Base-by-base conservation (phyloP, 2,888 invertebrate genomes). In the Drosophila vallismaia region DNA sequence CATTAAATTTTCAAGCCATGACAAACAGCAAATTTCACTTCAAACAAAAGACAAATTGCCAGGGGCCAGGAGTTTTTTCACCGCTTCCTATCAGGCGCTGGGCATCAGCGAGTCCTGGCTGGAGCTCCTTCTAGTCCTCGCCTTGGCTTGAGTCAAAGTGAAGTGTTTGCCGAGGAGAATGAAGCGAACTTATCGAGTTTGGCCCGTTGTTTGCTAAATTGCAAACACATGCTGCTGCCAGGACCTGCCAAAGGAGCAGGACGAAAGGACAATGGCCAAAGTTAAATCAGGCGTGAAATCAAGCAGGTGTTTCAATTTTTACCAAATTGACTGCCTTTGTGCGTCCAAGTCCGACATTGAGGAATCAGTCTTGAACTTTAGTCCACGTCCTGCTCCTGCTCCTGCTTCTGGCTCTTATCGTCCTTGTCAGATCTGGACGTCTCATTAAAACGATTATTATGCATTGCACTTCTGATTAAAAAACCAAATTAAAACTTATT, bases 251-350 rank as follows among this genome's bases (percentile, higher is more conserved):
- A 44, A 44, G 10, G 44, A 44, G 24, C 44, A 24, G 55, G 54
- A 51, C 36, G 57, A 56, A 45, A 62, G 81, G 86, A 77, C 80
- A 83, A 86, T 79, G 80, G 84, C 71, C 69, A 81, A 70, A 75
- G 88, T 87, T 88, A 85, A 88, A 87, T 89, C 89, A 88, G 86
- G 80, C 87, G 87, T 88, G 77, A 88, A 88, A 87, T 87, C 79
- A 85, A 84, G 88, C 86, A 86, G 88, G 86, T 88, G 88, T 86
- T 86, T 78, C 81, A 79, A 84, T 88, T 82, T 87, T 88, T 84
- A 78, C 71, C 71, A 86, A 88, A 84, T 84, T 84, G 88, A 42
- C 56, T 59, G 56, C 46, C 40, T 24, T 40, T 42, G 19, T 29
- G 4, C 33, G 33, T 31, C 14, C 59, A 40, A 46, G 33, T 24